phyloP scores from a whole-genome alignment of 1,140 invertebrate species.

The Caenorhabditis tropicalis region DNA sequence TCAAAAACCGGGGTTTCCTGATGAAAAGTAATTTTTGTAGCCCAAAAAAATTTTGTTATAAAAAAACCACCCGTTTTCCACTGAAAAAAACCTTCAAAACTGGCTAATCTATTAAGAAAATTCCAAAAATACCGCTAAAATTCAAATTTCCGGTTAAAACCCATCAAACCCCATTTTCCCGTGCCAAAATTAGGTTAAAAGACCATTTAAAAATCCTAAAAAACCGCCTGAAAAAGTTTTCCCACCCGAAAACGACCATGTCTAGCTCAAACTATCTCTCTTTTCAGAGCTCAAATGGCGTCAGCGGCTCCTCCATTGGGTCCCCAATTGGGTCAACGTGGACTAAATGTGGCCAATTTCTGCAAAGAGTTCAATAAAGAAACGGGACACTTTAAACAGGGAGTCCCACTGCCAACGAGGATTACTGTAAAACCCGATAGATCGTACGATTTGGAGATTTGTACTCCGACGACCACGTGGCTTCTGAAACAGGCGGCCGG shows the following conservation, averaged over 20 bases:
- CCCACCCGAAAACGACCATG: not conserved
- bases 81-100: too few relatives aligned
- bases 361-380: conserved; percentile 97
- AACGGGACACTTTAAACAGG: conserved; percentile 87
- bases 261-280: not conserved
- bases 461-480: conserved; percentile 84
- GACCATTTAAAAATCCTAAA: too few relatives aligned
- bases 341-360: conserved; percentile 92
- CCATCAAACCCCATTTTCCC: too few relatives aligned
- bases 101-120: too few relatives aligned
- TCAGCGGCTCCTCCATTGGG: conserved; percentile 70
- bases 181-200: too few relatives aligned
- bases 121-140: too few relatives aligned
- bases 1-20: too few relatives aligned
- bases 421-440: conserved; percentile 78
- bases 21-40: too few relatives aligned
- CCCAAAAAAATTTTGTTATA: too few relatives aligned
- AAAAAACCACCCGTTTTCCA: too few relatives aligned
- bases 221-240: too few relatives aligned
- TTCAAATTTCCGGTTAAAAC: too few relatives aligned
- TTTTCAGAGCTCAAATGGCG: conserved; percentile 71
- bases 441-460: conserved; percentile 83
- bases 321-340: conserved; percentile 76
- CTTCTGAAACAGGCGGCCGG: conserved; percentile 95
- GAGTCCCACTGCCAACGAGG: conserved; percentile 64